Conservation (phyloP, 2,888 invertebrate genomes). For the Gortyna flavago region DNA sequence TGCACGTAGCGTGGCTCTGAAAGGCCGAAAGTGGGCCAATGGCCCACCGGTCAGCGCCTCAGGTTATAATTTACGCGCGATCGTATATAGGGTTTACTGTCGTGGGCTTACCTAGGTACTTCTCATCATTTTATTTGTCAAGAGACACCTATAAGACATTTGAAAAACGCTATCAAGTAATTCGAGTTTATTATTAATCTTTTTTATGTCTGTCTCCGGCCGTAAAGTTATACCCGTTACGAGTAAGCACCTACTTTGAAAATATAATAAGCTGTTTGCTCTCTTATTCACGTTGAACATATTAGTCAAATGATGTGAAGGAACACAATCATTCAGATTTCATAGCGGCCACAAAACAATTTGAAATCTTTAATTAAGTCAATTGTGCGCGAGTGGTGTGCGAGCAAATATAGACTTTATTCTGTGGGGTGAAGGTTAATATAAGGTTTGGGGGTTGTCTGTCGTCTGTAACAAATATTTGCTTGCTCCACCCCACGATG, state of each 20-base stretch:
- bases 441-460: conserved; percentile 58
- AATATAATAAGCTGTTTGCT: conserved; percentile 6
- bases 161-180: conserved; percentile 35
- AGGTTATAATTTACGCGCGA: conserved; percentile 67
- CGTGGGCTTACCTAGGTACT: conserved; percentile 20
- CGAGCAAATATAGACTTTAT: conserved; percentile 65
- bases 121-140: conserved; percentile 49
- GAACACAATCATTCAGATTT: conserved; percentile 37
- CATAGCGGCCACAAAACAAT: conserved; percentile 51
- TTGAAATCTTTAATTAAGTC: conserved; percentile 72
- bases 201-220: conserved; percentile 30
- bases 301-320: conserved; percentile 11
- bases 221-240: conserved; percentile 39
- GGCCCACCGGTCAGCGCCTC: conserved; percentile 70
- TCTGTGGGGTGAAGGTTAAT: conserved; percentile 55
- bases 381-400: conserved; percentile 35
- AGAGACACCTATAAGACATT: conserved; percentile 18
- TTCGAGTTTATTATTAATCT: conserved; percentile 47
- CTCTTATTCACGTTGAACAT: conserved; percentile 12
- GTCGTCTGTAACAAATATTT: conserved; percentile 74
- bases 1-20: conserved; percentile 70
- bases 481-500: conserved; percentile 58
- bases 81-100: conserved; percentile 61
- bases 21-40: conserved; percentile 80
- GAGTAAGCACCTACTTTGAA: conserved; percentile 35